phyloP scores from a whole-genome alignment of 1,140 invertebrate genomes.

The Microplitis demolitor region DNA sequence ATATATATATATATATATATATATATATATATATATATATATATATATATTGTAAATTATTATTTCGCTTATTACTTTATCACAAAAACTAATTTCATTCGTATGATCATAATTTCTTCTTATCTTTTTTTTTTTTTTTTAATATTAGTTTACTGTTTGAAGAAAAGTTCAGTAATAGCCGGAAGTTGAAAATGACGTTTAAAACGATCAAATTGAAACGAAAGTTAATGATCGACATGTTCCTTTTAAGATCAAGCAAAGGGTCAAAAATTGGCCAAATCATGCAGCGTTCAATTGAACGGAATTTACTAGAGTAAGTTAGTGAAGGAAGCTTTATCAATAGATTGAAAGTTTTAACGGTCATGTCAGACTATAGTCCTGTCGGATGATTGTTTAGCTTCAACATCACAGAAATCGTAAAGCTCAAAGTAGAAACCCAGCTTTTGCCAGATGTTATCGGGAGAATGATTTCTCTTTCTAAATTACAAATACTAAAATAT shows the following conservation, averaged over 20 bases:
- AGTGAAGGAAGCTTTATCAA: conserved; percentile 2
- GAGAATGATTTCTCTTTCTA: conserved; percentile 10
- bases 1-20: too few relatives aligned
- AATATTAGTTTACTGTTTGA: not conserved
- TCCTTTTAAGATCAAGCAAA: not conserved
- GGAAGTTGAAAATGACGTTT: not conserved
- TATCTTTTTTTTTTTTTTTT: too few relatives aligned
- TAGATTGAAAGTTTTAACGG: conserved; percentile 11
- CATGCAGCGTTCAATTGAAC: not conserved
- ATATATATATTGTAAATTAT: too few relatives aligned
- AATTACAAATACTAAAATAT: conserved; percentile 45
- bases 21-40: too few relatives aligned
- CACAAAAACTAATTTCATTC: too few relatives aligned
- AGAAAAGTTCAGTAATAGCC: not conserved
- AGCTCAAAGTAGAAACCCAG: conserved; percentile 36
- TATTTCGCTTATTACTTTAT: too few relatives aligned
- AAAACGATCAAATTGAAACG: not conserved
- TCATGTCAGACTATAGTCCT: conserved; percentile 1
- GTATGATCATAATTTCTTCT: too few relatives aligned
- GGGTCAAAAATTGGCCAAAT: conserved; percentile 16
- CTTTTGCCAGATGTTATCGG: conserved; percentile 48
- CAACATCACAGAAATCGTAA: conserved; percentile 1
- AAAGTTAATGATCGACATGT: not conserved
- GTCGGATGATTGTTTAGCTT: not conserved
- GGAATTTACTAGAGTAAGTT: not conserved